A percentile compares a stretch with the other conserved stretches of the same genome.
These are phyloP conservation scores for Zaprionus taronus DNA, from an alignment of 1,140 invertebrate species.

Conservation along the genomic window DNA sequence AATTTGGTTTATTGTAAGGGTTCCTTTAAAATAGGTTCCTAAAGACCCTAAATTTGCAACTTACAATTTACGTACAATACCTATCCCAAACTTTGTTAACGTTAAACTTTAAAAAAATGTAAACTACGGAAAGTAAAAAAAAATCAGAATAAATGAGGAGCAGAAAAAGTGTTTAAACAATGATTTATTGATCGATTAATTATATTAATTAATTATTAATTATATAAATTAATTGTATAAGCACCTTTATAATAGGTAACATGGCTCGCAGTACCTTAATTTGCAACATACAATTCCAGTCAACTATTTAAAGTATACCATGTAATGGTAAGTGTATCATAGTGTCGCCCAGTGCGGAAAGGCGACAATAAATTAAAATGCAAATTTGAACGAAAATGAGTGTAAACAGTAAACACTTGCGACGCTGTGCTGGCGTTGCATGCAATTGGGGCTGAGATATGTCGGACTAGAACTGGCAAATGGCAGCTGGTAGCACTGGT, in stretches of 20 bases:
- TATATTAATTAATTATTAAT: too few species aligned
- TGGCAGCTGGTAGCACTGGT: conserved; percentile 30
- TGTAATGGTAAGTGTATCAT: neutral
- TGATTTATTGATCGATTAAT: too few species aligned
- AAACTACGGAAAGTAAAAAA: neutral
- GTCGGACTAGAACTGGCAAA: conserved; percentile 35
- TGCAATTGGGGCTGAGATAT: conserved; percentile 33
- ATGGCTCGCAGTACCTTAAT: too few species aligned
- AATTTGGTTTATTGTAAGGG: neutral
- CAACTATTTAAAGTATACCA: too few species aligned
- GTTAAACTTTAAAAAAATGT: neutral
- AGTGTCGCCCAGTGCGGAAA: conserved; percentile 25
- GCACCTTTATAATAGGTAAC: too few species aligned
- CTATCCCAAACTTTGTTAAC: too few species aligned
- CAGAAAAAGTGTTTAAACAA: neutral
- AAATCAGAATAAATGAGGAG: neutral
- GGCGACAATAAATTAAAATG: conserved; percentile 74
- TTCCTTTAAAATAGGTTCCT: too few species aligned
- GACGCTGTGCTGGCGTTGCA: conserved; percentile 12
- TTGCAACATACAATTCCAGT: too few species aligned
- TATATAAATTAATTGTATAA: too few species aligned
- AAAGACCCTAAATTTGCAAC: too few species aligned
- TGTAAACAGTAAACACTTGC: conserved; percentile 63
- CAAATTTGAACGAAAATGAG: conserved; percentile 73
- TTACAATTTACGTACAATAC: too few species aligned